Evolutionary conservation across 2,888 invertebrate species (phyloP).

Genomic region (Oxyteleia sp.): DNA sequence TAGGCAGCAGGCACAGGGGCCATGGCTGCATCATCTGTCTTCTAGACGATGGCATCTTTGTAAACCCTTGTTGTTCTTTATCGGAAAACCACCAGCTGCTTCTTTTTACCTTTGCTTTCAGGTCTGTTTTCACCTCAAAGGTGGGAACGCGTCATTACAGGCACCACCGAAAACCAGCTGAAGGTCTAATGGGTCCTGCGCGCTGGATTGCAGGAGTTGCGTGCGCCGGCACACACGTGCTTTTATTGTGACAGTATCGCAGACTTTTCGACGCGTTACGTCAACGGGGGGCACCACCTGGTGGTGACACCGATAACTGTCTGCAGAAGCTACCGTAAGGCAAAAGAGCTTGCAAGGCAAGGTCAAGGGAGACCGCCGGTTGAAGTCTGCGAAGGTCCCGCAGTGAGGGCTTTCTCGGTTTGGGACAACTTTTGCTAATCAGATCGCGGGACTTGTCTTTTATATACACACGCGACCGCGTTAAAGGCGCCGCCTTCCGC

Average conservation of each 20-base stretch:
- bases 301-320: constrained; percentile 1
- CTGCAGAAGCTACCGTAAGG: not conserved
- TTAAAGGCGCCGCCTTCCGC: constrained; percentile 80
- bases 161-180: constrained; percentile 29
- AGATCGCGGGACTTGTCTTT: constrained; percentile 86
- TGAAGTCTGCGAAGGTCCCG: constrained; percentile 25
- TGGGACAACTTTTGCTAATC: constrained; percentile 82
- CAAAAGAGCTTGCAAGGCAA: constrained; percentile 1
- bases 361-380: constrained; percentile 15
- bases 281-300: constrained; percentile 21
- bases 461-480: constrained; percentile 82
- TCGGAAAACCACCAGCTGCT: constrained; percentile 22
- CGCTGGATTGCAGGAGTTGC: constrained; percentile 16
- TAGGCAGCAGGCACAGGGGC: constrained; percentile 84
- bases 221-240: constrained; percentile 80
- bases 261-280: constrained; percentile 10
- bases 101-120: constrained; percentile 50
- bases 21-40: constrained; percentile 86
- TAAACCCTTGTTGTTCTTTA: constrained; percentile 1
- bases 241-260: constrained; percentile 78
- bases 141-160: constrained; percentile 18
- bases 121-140: not conserved
- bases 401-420: constrained; percentile 69
- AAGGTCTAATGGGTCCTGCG: constrained; percentile 32
- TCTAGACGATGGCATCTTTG: constrained; percentile 80